Percentiles rank a stretch among this genome's conserved stretches.
Conservation (phyloP, 2,888 invertebrate species). For the Stenodera caucasica region DNA sequence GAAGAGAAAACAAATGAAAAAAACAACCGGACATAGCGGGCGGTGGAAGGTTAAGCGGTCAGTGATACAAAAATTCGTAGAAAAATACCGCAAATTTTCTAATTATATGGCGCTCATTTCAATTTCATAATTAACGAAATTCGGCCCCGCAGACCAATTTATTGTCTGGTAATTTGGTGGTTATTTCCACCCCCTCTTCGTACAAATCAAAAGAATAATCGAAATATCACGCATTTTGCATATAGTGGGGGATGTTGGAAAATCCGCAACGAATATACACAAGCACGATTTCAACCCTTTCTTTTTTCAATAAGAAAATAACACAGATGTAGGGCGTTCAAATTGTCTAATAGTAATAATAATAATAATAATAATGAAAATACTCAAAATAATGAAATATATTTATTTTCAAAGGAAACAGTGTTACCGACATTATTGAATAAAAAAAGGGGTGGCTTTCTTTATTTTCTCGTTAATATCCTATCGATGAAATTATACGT, state of each 20-base stretch:
- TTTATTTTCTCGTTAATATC: slow-evolving; percentile 10
- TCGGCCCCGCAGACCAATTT: slow-evolving; percentile 28
- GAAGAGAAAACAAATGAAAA: neutral
- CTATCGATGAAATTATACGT: neutral
- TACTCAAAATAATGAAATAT: too few species aligned
- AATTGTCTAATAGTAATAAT: slow-evolving; percentile 14
- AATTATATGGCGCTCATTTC: slow-evolving; percentile 51
- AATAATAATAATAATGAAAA: too few species aligned
- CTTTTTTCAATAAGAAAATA: slow-evolving; percentile 24
- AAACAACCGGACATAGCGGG: slow-evolving; percentile 46
- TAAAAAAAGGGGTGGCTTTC: slow-evolving; percentile 12
- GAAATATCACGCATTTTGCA: too few species aligned
- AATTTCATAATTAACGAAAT: slow-evolving; percentile 45
- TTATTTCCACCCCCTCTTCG: too few species aligned
- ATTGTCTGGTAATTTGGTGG: slow-evolving; percentile 29
- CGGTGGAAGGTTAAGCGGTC: slow-evolving; percentile 51
- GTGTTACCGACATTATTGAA: too few species aligned
- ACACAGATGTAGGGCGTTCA: slow-evolving; percentile 28
- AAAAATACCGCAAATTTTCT: slow-evolving; percentile 51
- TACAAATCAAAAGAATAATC: too few species aligned
- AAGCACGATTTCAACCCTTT: slow-evolving; percentile 1
- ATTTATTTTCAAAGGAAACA: slow-evolving; percentile 25
- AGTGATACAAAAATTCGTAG: slow-evolving; percentile 51
- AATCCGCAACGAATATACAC: neutral
- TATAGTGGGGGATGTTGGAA: neutral